These are phyloP conservation scores for Operophtera brumata DNA, from an alignment of 2,888 invertebrate genomes.

Conservation along the genomic window DNA sequence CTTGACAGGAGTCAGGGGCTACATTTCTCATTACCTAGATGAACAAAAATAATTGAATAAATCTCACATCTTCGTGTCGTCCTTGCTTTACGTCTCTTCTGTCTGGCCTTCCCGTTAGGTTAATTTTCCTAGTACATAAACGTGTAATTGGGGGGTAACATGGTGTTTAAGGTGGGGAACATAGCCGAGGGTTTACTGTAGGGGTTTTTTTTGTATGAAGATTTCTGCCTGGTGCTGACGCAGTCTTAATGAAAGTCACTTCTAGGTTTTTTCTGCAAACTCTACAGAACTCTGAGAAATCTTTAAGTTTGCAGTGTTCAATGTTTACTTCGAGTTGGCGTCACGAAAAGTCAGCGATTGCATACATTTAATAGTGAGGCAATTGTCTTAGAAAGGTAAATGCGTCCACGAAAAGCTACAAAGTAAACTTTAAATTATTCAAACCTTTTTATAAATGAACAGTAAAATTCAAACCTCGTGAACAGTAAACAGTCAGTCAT, in stretches of 20 bases:
- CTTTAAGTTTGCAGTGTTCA: background rate
- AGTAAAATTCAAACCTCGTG: no score
- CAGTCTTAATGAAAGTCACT: no score
- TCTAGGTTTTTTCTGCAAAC: slow-evolving; percentile 23
- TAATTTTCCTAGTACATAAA: slow-evolving; percentile 29
- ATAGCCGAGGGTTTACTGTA: no score
- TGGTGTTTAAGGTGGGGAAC: no score
- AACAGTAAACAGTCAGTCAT: slow-evolving; percentile 9
- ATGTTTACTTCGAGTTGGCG: slow-evolving; percentile 4
- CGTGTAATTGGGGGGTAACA: no score
- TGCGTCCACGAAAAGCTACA: slow-evolving; percentile 16
- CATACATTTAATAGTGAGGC: slow-evolving; percentile 14
- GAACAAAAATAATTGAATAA: no score
- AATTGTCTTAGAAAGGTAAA: slow-evolving; percentile 18
- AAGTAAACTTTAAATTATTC: slow-evolving; percentile 10
- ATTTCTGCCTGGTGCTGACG: slow-evolving; percentile 24
- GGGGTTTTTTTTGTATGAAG: no score
- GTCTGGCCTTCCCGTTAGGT: no score
- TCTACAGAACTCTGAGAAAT: slow-evolving; percentile 14
- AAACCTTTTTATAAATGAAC: slow-evolving; percentile 4
- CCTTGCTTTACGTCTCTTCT: no score
- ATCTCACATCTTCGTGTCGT: no score
- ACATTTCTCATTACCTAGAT: no score
- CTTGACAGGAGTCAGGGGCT: slow-evolving; percentile 23
- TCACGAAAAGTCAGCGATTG: slow-evolving; percentile 12